Base-by-base conservation (phyloP, 1,140 invertebrate genomes). In the Arctopsyche grandis region DNA sequence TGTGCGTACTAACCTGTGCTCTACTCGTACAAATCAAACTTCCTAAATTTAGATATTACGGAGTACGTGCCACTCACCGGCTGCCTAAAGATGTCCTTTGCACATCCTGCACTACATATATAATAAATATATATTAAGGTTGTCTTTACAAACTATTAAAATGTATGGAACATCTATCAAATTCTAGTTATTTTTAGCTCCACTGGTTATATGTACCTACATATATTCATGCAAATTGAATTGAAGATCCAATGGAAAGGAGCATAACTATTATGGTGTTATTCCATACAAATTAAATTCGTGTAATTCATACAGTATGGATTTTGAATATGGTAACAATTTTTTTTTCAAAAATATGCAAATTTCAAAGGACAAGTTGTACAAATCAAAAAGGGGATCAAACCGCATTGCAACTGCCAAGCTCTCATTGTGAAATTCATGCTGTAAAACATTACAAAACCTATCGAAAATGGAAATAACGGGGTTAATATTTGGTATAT, bases 1-100 rank as follows among this genome's bases (percentile, higher is more conserved):
- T 76, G 74, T 76, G 74, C 74, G 60, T 76, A 76, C 74, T 76
- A 76, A 76, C 74, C 74, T 76, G 74, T 76, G 74, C 74, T 63
- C 74, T 76, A 76, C 74, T 76, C 74, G 46, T 52, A 52, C 52
- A 74, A 74, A 58, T 21, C 74, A 76, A 76, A 76, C 52, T 76
- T 76, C 74, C 52, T 43, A 63, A 29, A 52, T 29, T 63, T 76
- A 76, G 14, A 43, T 56, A 43, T 56, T 24, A 76, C 24, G 44
- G n/a, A 9, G 63, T 22, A 26, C 21, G 22, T 56, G 48, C 24
- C 74, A 76, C 74, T 76, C 74, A 76, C 74, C 74, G 29, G 10
- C 26, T 74, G 38, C 71, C 44, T 74, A 74, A 10, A 74, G 71
- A 74, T 74, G 44, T 74, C 71, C 71, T 74, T 29, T 24, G 21